Base-by-base conservation (phyloP, 2,888 invertebrate genomes). In the Pandemis cinnamomeana region DNA sequence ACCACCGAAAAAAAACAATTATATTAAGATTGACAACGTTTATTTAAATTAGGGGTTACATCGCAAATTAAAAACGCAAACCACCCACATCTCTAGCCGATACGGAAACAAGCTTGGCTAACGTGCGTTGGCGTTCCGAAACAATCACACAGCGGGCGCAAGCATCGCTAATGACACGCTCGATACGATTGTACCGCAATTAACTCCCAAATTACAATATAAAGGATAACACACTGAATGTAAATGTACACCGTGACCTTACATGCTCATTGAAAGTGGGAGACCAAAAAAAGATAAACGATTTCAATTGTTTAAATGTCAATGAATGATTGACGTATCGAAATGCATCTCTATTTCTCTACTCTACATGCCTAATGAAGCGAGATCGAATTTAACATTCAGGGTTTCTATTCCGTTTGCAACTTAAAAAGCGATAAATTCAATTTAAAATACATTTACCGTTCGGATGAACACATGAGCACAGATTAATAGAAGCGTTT, bases 321-420 rank as follows among this genome's bases (percentile, higher is more conserved):
- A 88, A 91, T 87, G 79, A 83, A 83, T 88, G 89, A 90, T 89
- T 89, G 89, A 88, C 88, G 78, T 89, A 88, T 90, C 87, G 82
- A 78, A 80, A 82, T 82, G 53, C 66, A 75, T 76, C 75, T 69
- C 48, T 66, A 63, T 11, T 55, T 68, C 42, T 63, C 60, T 60
- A 68, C 42, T 63, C 60, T 60, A 68, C 41, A 66, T 67, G 66
- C 53, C 15, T 71, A 74, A 71, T 71, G 60, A 74, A 62, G 64
- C 58, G 55, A 63, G 67, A 41, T 44, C n/a, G 27, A 53, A 46
- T 42, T 64, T 60, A 69, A 69, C 41, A 27, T 64, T 36, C 63
- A 55, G 7, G 51, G 13, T 72, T 67, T 67, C 41, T 67, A 53
- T 67, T 67, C 15, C 15, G n/a, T 67, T 48, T 66, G 48, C 66